Conservation (phyloP, 2,797 vertebrate species). For the Hydrolagus colliei region DNA sequence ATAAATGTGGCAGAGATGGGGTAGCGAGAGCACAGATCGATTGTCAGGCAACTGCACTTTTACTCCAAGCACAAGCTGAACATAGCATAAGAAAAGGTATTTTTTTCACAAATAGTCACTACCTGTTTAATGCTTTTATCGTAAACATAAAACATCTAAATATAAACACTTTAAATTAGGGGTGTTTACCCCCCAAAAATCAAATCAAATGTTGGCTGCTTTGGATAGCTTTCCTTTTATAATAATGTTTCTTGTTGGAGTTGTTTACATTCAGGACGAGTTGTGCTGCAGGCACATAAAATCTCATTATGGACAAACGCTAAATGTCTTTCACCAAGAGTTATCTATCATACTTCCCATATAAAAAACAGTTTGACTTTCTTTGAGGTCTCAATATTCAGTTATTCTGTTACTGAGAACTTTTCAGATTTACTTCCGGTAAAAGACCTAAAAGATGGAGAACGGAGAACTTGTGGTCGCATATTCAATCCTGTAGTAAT, state of each 20-base stretch:
- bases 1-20: too few species aligned
- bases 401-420: not conserved
- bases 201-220: not conserved
- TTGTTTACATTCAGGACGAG: not conserved
- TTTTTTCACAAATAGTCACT: not conserved
- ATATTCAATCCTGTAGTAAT: slow-evolving; percentile 76
- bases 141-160: not conserved
- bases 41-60: too few species aligned
- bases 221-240: not conserved
- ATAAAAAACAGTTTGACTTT: not conserved
- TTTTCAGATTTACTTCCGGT: not conserved
- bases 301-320: not conserved
- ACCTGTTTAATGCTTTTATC: not conserved
- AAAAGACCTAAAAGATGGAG: not conserved
- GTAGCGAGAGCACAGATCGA: too few species aligned
- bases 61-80: too few species aligned
- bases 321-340: not conserved
- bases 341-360: not conserved
- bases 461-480: slow-evolving; percentile 34
- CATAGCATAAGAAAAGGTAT: too few species aligned
- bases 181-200: not conserved
- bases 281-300: not conserved
- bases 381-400: not conserved
- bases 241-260: not conserved
- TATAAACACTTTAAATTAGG: slow-evolving; percentile 1